Evolutionary conservation across 2,888 invertebrate species (phyloP).

Genomic region (Timema cristinae): DNA sequence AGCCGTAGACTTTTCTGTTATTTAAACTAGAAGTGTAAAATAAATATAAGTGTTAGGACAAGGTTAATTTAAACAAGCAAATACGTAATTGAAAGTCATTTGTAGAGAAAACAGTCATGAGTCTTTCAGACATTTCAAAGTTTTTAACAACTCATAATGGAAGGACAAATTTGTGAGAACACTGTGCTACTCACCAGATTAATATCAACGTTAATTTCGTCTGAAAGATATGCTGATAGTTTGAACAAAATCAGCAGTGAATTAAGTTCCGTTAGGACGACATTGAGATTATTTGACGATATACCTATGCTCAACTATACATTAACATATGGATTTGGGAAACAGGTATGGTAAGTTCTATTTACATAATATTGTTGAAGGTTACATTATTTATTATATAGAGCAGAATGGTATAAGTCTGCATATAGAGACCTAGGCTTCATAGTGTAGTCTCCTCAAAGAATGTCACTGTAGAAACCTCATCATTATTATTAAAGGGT

Average conservation of each 20-base stretch:
- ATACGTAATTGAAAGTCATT: no score
- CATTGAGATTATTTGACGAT: slow-evolving; percentile 79
- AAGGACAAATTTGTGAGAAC: slow-evolving; percentile 79
- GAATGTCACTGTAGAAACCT: no score
- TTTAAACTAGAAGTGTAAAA: no score
- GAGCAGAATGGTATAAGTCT: no score
- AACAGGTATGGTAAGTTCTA: slow-evolving; percentile 44
- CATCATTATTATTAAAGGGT: no score
- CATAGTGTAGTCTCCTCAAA: no score
- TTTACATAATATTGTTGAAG: not conserved
- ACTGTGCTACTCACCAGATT: slow-evolving; percentile 74
- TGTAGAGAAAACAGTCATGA: slow-evolving; percentile 19
- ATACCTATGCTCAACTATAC: slow-evolving; percentile 74
- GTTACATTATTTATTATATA: no score
- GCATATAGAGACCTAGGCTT: no score
- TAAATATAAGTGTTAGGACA: no score
- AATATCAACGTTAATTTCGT: slow-evolving; percentile 59
- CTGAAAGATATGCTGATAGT: slow-evolving; percentile 55
- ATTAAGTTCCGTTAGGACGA: slow-evolving; percentile 70
- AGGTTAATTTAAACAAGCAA: no score
- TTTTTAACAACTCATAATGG: slow-evolving; percentile 77
- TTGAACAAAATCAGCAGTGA: slow-evolving; percentile 60
- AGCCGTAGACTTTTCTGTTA: no score
- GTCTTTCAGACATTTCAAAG: slow-evolving; percentile 37
- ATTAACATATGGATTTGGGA: slow-evolving; percentile 68